These are phyloP conservation scores for Solea senegalensis DNA, from an alignment of 2,113 vertebrate genomes.

Conservation along the genomic window DNA sequence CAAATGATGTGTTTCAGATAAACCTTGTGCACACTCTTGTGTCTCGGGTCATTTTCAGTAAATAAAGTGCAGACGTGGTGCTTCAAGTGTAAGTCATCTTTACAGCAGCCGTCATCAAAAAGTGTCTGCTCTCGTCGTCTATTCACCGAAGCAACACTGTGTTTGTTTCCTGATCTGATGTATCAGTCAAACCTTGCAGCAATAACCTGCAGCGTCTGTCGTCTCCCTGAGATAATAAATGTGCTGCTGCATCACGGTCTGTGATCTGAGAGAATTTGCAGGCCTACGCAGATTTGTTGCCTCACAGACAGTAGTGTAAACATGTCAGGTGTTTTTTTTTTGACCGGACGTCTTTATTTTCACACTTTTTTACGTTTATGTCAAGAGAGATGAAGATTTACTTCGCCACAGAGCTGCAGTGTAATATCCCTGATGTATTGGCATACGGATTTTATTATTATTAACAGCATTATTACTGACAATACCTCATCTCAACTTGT, in stretches of 20 bases:
- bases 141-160: constrained; percentile 5
- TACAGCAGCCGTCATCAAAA: not conserved
- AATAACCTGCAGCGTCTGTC: constrained; percentile 49
- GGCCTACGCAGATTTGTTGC: not conserved
- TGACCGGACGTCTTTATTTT: constrained; percentile 9
- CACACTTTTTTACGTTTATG: constrained; percentile 9
- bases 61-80: not conserved
- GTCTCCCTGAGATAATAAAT: constrained; percentile 56
- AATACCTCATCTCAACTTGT: not conserved
- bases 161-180: constrained; percentile 21
- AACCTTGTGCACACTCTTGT: too few species aligned
- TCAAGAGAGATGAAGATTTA: constrained; percentile 27
- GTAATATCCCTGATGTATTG: constrained; percentile 6
- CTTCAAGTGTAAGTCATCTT: not conserved
- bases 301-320: constrained; percentile 30
- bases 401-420: not conserved
- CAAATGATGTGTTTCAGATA: too few species aligned
- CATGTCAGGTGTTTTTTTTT: constrained; percentile 18
- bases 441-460: constrained; percentile 4
- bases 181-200: constrained; percentile 50
- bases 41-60: too few species aligned
- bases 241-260: constrained; percentile 61
- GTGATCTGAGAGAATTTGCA: constrained; percentile 36
- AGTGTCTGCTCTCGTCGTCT: not conserved
- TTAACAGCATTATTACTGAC: constrained; percentile 9